A percentile compares a stretch with the other conserved stretches of the same genome.
Conservation (phyloP, 2,113 vertebrate genomes). For the Panthera tigris region DNA sequence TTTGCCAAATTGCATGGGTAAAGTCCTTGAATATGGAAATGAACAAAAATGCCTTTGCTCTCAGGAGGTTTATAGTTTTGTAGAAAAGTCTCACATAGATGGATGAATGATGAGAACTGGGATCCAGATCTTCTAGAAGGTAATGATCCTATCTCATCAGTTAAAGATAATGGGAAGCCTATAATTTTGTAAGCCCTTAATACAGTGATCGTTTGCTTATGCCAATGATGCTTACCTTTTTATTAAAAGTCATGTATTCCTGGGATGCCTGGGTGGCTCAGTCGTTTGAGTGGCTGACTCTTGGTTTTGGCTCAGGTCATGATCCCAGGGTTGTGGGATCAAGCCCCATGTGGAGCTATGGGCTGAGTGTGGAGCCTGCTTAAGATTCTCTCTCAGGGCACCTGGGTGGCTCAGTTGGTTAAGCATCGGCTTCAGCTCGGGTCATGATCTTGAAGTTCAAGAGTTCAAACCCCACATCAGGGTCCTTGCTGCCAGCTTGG, state of each 20-base stretch:
- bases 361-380: too few species aligned
- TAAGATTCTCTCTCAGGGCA: too few species aligned
- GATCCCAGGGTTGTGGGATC: too few species aligned
- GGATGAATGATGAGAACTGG: background rate
- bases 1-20: constrained; percentile 46
- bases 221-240: background rate
- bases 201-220: background rate
- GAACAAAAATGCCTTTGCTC: background rate
- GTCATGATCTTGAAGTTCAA: too few species aligned
- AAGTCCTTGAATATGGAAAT: background rate
- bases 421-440: too few species aligned
- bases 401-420: too few species aligned
- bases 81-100: background rate
- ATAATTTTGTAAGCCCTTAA: background rate
- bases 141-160: background rate
- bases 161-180: background rate
- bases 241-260: background rate
- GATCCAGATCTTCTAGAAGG: background rate
- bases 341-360: too few species aligned
- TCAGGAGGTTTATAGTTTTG: background rate
- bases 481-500: too few species aligned
- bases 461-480: too few species aligned
- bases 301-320: too few species aligned
- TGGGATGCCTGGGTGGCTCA: too few species aligned
- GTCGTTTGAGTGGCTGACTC: too few species aligned